A percentile compares a stretch with the other conserved stretches of the same genome.
Evolutionary conservation across 1,140 invertebrate genomes (phyloP).

Genomic region (Liolophura sinensis): DNA sequence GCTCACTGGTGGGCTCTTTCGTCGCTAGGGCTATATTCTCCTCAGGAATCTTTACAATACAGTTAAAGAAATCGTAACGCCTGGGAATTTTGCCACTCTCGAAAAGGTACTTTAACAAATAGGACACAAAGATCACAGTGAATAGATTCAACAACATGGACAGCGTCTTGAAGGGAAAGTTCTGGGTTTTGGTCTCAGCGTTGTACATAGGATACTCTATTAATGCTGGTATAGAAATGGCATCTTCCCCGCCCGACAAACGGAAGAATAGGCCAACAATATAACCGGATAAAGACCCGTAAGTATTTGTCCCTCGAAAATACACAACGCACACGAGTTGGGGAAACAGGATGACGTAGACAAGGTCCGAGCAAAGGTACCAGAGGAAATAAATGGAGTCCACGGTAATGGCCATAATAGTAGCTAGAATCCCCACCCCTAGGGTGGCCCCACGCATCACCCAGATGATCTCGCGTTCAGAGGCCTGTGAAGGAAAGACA

Average conservation of each 20-base stretch:
- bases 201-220: slow-evolving; percentile 87
- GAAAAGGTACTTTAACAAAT: slow-evolving; percentile 62
- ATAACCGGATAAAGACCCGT: slow-evolving; percentile 82
- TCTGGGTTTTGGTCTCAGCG: slow-evolving; percentile 67
- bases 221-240: slow-evolving; percentile 77
- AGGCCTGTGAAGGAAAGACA: slow-evolving; percentile 30
- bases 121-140: slow-evolving; percentile 59
- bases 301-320: slow-evolving; percentile 73
- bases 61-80: slow-evolving; percentile 45
- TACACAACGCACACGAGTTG: slow-evolving; percentile 95
- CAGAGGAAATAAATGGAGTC: slow-evolving; percentile 95
- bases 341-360: slow-evolving; percentile 96
- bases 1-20: slow-evolving; percentile 22
- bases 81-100: slow-evolving; percentile 31
- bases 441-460: slow-evolving; percentile 92
- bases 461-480: slow-evolving; percentile 84
- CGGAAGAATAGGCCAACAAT: slow-evolving; percentile 84
- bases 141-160: slow-evolving; percentile 68
- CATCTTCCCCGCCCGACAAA: slow-evolving; percentile 81
- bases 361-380: slow-evolving; percentile 93
- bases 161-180: slow-evolving; percentile 60
- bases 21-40: slow-evolving; percentile 56
- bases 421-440: slow-evolving; percentile 84
- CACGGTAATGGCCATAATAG: slow-evolving; percentile 92
- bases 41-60: slow-evolving; percentile 87